phyloP scores from a whole-genome alignment of 2,888 invertebrate species.

The Drosophila trichaetosa region DNA sequence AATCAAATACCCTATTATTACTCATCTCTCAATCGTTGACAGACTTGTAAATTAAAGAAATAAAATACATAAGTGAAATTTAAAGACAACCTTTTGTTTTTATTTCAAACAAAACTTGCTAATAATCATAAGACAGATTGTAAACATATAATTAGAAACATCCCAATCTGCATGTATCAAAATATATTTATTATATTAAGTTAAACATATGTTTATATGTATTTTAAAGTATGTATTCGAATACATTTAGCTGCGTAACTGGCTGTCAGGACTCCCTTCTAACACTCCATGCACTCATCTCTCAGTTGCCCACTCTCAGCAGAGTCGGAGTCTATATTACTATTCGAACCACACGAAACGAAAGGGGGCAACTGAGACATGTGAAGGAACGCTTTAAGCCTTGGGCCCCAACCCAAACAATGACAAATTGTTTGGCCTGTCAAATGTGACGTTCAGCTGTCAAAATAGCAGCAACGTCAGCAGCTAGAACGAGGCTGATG shows the following conservation, averaged over 20 bases:
- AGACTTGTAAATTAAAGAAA: neutral
- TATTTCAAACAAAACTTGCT: neutral
- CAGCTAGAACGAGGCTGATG: constrained; percentile 25
- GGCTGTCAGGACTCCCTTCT: neutral
- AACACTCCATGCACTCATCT: neutral
- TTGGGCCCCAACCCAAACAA: constrained; percentile 33
- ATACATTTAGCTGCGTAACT: neutral
- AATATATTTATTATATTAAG: neutral
- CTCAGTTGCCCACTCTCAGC: too few species aligned
- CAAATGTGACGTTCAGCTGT: constrained; percentile 81
- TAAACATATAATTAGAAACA: neutral
- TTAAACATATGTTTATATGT: neutral
- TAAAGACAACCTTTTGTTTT: neutral
- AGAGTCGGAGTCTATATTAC: neutral
- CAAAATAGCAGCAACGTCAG: constrained; percentile 78
- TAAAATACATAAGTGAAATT: neutral
- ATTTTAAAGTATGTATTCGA: neutral
- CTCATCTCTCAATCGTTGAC: neutral
- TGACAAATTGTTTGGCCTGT: constrained; percentile 82
- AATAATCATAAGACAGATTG: neutral
- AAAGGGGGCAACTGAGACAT: constrained; percentile 57
- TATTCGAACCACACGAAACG: constrained; percentile 13
- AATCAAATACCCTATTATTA: neutral
- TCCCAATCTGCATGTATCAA: too few species aligned
- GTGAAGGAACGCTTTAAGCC: constrained; percentile 40